A percentile compares a stretch with the other conserved stretches of the same genome.
Conservation (phyloP, 2,113 vertebrate genomes). For the Cynopterus brachyotis region DNA sequence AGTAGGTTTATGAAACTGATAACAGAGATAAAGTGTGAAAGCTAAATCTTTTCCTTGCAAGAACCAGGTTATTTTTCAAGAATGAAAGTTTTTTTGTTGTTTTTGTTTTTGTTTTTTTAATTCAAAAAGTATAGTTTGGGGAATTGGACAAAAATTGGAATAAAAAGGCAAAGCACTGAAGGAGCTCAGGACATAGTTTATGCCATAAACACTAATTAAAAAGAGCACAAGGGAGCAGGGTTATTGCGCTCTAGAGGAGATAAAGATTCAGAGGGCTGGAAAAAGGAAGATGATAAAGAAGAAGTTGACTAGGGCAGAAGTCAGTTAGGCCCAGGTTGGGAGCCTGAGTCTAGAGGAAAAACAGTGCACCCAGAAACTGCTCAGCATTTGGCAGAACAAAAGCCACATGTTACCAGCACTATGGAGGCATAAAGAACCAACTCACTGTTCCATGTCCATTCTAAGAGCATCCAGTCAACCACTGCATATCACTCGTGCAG, state of each 20-base stretch:
- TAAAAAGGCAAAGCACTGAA: slow-evolving; percentile 50
- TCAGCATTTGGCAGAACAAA: neutral
- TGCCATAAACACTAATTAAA: slow-evolving; percentile 36
- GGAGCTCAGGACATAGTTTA: neutral
- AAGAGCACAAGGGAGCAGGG: neutral
- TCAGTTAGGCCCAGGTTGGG: neutral
- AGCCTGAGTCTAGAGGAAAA: neutral
- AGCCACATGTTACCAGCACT: neutral
- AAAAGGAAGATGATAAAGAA: neutral
- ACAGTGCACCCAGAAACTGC: neutral
- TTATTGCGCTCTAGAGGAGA: neutral
- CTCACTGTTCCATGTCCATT: neutral
- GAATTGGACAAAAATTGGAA: slow-evolving; percentile 37
- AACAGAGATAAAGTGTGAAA: neutral
- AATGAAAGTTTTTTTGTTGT: neutral
- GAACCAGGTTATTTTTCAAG: slow-evolving; percentile 23
- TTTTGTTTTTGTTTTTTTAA: neutral
- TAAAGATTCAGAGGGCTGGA: neutral
- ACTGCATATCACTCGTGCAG: neutral
- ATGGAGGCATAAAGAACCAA: neutral
- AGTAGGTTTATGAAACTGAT: slow-evolving; percentile 28
- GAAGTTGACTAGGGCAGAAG: neutral
- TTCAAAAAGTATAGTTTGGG: slow-evolving; percentile 9
- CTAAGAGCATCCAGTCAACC: neutral
- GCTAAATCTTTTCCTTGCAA: neutral